A percentile compares a stretch with the other conserved stretches of the same genome.
Evolutionary conservation across 2,113 vertebrate genomes (phyloP).

Genomic region (Martes martes): DNA sequence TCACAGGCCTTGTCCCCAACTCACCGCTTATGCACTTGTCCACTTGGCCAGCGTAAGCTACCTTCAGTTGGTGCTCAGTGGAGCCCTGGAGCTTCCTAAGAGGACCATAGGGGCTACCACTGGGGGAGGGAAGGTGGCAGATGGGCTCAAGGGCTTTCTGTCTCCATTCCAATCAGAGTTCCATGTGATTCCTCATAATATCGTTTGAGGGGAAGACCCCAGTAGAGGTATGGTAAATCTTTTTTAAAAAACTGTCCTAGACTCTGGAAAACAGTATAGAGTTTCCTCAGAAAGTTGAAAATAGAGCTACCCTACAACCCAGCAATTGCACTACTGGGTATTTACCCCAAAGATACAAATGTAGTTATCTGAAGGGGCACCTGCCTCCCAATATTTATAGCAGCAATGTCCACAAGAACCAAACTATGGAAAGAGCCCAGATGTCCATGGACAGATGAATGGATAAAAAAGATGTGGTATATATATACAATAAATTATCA

Average conservation of each 20-base stretch:
- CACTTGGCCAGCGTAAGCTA: neutral
- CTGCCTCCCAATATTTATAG: too few species aligned
- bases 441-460: too few species aligned
- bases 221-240: neutral
- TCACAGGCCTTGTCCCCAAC: neutral
- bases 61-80: neutral
- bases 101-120: fast-evolving
- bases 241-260: neutral
- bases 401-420: too few species aligned
- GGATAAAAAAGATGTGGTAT: too few species aligned
- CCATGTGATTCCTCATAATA: neutral
- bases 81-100: neutral
- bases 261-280: too few species aligned
- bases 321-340: too few species aligned
- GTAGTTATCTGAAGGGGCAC: too few species aligned
- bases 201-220: neutral
- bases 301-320: too few species aligned
- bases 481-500: too few species aligned
- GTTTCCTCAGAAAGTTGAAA: too few species aligned
- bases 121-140: neutral
- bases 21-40: neutral
- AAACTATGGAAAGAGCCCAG: too few species aligned
- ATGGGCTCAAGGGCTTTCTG: neutral
- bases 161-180: neutral
- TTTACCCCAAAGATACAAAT: too few species aligned